Evolutionary conservation across 1,140 invertebrate species (phyloP), one percentile per base, ranked within the genome.

Genomic region (Archivesica marissinica): DNA sequence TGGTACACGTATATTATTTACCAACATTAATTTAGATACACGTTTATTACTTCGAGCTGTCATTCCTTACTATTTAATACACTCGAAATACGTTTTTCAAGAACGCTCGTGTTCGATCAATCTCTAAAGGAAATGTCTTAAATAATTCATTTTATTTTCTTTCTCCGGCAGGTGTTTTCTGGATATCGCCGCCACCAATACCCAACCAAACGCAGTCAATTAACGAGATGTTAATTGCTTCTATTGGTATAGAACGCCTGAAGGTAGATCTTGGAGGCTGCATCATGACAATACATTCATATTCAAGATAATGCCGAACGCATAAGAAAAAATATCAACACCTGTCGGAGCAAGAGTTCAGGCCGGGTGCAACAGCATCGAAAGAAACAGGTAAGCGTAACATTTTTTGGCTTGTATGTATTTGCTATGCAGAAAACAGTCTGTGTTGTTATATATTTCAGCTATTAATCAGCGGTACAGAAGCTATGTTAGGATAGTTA

Each of bases 81-180:
- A n/a, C 25, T 59, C 54, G 38, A 35, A 15, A 64, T 35, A 35
- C 30, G 30, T 35, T 35, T 35, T 13, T n/a, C n/a, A n/a, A n/a
- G 23, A 35, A 35, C 38, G 59, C 38, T 64, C 68, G 68, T 72
- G 68, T 28, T 13, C 7, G 13, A 23, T 20, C 41, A 28, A 47
- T 47, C 68, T 20, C 33, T 41, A 50, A 33, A 44, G 41, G 41
- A 72, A 17, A 47, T 17, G 17, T 20, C 41, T 72, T 72, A 72
- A 72, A 72, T 72, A 72, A 72, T 72, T 72, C 25, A 72, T 50
- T 70, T 72, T 72, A 72, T 72, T 1, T 47, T 44, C 39, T 41
- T 72, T n/a, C 28, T 44, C 35, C 50, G 68, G 68, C 68, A 72
- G 68, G 68, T 72, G 68, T 47, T 72, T 30, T 44, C 33, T 2